Evolutionary conservation across 2,888 invertebrate species (phyloP).

Genomic region (Lasius platythorax): DNA sequence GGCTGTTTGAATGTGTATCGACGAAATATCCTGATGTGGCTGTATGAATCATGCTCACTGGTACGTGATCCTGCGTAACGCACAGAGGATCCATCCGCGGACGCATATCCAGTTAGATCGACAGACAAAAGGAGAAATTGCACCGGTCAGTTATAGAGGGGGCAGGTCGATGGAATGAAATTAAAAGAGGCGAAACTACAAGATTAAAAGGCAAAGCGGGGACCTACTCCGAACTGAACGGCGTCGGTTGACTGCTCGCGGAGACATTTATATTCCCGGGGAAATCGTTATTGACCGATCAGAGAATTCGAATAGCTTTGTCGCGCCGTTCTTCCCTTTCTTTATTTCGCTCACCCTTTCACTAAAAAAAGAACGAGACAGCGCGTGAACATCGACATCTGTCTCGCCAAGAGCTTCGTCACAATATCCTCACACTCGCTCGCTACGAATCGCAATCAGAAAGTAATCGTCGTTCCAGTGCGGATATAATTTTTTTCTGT

Average conservation of each 20-base stretch:
- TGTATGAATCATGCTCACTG: conserved; percentile 2
- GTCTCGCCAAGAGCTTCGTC: conserved; percentile 31
- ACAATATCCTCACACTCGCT: conserved; percentile 17
- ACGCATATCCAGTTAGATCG: conserved; percentile 56
- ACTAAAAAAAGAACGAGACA: neutral
- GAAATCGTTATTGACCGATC: conserved; percentile 78
- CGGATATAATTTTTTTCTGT: conserved; percentile 3
- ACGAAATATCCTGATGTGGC: conserved; percentile 20
- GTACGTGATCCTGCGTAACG: conserved; percentile 11
- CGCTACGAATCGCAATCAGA: conserved; percentile 24
- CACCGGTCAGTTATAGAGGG: conserved; percentile 63
- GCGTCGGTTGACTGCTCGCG: conserved; percentile 62
- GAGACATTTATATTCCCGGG: conserved; percentile 80
- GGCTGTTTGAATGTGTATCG: conserved; percentile 16
- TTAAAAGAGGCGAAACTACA: conserved; percentile 80
- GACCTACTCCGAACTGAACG: conserved; percentile 68
- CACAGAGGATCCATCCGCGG: conserved; percentile 32
- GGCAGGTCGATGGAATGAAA: conserved; percentile 76
- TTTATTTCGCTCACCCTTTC: conserved; percentile 32
- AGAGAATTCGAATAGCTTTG: conserved; percentile 59
- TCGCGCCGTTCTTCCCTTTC: conserved; percentile 47
- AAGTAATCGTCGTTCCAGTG: conserved; percentile 9
- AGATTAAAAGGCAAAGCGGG: conserved; percentile 80
- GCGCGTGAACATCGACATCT: conserved; percentile 50
- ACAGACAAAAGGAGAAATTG: conserved; percentile 76